phyloP scores from a whole-genome alignment of 2,888 invertebrate species.

The Stomorhina lunata region DNA sequence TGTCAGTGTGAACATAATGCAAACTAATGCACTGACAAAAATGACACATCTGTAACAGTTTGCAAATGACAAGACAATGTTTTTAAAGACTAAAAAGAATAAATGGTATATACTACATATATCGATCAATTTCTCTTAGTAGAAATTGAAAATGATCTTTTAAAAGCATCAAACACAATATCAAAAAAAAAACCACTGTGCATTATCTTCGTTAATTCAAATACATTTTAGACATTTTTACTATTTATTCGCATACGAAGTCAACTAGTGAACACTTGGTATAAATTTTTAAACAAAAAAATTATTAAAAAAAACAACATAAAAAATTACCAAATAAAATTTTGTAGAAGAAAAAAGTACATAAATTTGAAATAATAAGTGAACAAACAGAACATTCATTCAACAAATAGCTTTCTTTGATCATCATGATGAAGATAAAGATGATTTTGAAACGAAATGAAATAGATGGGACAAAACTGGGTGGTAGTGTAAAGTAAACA shows the following conservation, averaged over 20 bases:
- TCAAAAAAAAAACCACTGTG: background rate
- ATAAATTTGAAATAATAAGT: background rate
- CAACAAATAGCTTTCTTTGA: slow-evolving; percentile 24
- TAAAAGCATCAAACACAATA: background rate
- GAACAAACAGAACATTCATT: slow-evolving; percentile 15
- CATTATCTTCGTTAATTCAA: background rate
- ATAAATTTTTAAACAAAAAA: background rate
- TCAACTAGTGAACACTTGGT: slow-evolving; percentile 10
- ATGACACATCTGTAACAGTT: slow-evolving; percentile 20
- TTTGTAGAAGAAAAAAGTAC: slow-evolving; percentile 16
- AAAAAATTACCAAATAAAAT: slow-evolving; percentile 40
- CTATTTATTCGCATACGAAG: background rate
- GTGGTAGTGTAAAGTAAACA: slow-evolving; percentile 25
- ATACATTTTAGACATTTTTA: slow-evolving; percentile 12
- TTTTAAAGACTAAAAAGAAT: background rate
- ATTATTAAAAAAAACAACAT: background rate
- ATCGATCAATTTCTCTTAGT: background rate
- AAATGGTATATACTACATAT: background rate
- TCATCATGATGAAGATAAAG: slow-evolving; percentile 9
- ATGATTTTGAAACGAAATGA: background rate
- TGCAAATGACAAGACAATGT: slow-evolving; percentile 4
- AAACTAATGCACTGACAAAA: background rate
- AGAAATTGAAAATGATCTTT: background rate
- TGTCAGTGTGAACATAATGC: slow-evolving; percentile 19
- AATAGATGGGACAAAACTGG: background rate